Evolutionary conservation across 2,113 vertebrate species (phyloP), one percentile per base, ranked within the genome.

Genomic region (Festucalex cinctus): DNA sequence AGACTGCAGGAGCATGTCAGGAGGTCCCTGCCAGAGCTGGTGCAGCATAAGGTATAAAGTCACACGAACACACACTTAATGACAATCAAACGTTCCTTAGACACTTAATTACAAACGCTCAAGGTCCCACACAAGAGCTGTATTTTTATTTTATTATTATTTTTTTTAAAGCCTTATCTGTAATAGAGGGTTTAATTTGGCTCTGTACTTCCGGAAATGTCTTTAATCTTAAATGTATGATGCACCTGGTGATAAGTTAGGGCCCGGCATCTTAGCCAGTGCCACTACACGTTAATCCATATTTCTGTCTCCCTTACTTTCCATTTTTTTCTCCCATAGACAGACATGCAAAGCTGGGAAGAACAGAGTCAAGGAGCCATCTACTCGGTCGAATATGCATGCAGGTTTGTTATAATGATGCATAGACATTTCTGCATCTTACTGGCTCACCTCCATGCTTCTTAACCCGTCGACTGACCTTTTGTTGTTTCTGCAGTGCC

Each of bases 311-410:
- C 13, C 2, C 43, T n/a, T n/a, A 13, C 43, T n/a, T n/a, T 1
- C 20, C 48, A 12, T 32, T 2, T 3, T n/a, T 75, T 36, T 77
- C 39, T 56, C 7, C 48, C 0, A 13, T 88, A 99, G 97, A 94
- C 96, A 0, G 95, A 98, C 75, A 98, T 99, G 97, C 97, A 99
- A 88, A 93, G 93, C 67, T 98, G 95, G 95, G 97, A 99, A 71
- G 95, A 98, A 78, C 97, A 99, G 72, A 98, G 97, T 80, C 97
- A 98, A 85, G 97, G 97, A 65, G 95, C 96, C 20, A 95, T 99
- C 71, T 99, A 99, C 78, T 91, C 92, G 0, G 97, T 99, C 70
- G 97, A 99, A 65, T 99, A 99, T 0, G 97, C 97, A 49, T 98
- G 96, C 95, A 98, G 97, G 97, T 99, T 85, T 43, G 36, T 41